Evolutionary conservation across 2,797 vertebrate species (phyloP).

Genomic region (Notamacropus eugenii): DNA sequence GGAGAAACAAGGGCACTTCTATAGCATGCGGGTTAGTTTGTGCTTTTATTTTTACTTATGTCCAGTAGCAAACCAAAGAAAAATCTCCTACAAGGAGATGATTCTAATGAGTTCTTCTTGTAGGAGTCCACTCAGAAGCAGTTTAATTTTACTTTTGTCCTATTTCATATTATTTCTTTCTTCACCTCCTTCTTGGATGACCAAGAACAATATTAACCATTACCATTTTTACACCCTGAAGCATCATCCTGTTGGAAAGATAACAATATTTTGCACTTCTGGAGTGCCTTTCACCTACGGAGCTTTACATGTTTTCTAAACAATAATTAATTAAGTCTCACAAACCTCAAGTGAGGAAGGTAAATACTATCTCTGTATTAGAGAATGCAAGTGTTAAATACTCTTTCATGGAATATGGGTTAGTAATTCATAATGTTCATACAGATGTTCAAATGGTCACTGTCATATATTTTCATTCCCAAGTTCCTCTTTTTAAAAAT

Average conservation of each 20-base stretch:
- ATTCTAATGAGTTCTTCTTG: neutral
- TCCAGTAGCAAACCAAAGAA: conserved; percentile 3
- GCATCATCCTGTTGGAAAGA: neutral
- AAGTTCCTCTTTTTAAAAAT: neutral
- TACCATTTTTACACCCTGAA: neutral
- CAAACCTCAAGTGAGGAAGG: conserved; percentile 28
- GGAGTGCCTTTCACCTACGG: neutral
- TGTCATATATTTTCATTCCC: neutral
- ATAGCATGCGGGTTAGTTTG: neutral
- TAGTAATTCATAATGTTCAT: neutral
- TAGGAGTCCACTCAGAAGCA: conserved; percentile 12
- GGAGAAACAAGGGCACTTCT: neutral
- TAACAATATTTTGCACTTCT: neutral
- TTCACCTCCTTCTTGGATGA: neutral
- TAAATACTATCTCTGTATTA: conserved; percentile 48
- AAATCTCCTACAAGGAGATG: conserved; percentile 10
- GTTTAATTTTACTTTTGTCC: conserved; percentile 44
- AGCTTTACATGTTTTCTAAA: conserved; percentile 27
- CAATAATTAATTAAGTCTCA: neutral
- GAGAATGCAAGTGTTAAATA: conserved; percentile 34
- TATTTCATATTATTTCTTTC: conserved; percentile 16
- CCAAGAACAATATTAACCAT: neutral
- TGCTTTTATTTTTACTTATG: neutral
- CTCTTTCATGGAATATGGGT: neutral
- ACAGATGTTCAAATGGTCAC: neutral